Evolutionary conservation across 2,797 vertebrate species (phyloP).

Genomic region (Macrochelys suwanniensis): DNA sequence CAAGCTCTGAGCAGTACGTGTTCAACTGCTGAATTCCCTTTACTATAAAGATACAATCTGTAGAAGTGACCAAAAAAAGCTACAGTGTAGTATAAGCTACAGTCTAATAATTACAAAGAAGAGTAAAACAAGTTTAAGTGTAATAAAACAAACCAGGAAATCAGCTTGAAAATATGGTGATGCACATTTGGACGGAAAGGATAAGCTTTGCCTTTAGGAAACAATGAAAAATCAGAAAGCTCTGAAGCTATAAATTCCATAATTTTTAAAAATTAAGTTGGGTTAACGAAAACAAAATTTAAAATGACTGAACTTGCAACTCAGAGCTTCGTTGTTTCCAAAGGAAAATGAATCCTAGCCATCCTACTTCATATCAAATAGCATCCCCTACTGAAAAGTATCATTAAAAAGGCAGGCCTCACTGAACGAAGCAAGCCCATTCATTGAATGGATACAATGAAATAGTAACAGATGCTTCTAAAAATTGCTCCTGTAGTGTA

Average conservation of each 20-base stretch:
- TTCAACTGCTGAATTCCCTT: neutral
- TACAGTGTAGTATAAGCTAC: neutral
- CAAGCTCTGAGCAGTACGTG: fast-evolving
- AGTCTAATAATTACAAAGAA: neutral
- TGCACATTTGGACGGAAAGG: neutral
- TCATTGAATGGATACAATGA: slow-evolving; percentile 47
- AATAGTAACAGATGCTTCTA: neutral
- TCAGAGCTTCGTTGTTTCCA: slow-evolving; percentile 37
- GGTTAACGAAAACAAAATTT: slow-evolving; percentile 32
- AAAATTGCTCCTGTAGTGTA: neutral
- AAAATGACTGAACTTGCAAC: neutral
- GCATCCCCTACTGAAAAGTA: neutral
- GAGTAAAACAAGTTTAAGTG: neutral
- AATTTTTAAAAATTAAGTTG: neutral
- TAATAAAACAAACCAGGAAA: neutral
- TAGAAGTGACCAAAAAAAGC: fast-evolving
- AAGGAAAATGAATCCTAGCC: slow-evolving; percentile 27
- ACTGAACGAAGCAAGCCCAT: slow-evolving; percentile 34
- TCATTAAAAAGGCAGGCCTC: neutral
- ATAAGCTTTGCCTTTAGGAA: neutral
- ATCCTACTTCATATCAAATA: neutral
- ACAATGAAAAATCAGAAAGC: slow-evolving; percentile 16
- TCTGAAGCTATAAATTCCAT: neutral
- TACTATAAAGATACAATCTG: neutral
- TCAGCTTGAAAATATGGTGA: neutral